These are phyloP conservation scores for Brachypterus glaber DNA, from an alignment of 2,888 invertebrate species.

Conservation along the genomic window DNA sequence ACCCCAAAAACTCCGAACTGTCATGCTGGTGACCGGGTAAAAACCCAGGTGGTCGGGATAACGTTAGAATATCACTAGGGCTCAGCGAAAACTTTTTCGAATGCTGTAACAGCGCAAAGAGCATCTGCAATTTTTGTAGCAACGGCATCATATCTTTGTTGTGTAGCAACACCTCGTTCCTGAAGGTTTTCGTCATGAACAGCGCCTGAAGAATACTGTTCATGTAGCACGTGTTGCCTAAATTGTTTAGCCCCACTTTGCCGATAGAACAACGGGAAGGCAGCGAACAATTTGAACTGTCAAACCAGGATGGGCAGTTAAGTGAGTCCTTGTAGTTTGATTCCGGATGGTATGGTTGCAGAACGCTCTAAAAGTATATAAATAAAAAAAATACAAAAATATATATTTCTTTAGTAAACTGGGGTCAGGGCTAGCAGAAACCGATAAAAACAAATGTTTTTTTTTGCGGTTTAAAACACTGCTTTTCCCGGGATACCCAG, in stretches of 20 bases:
- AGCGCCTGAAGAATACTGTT: slow-evolving; percentile 79
- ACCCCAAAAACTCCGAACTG: slow-evolving; percentile 78
- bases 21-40: slow-evolving; percentile 73
- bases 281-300: slow-evolving; percentile 25
- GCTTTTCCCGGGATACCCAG: no score
- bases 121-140: slow-evolving; percentile 53
- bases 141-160: slow-evolving; percentile 49
- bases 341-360: slow-evolving; percentile 32
- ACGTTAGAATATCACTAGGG: slow-evolving; percentile 60
- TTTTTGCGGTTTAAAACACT: no score
- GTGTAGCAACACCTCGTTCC: slow-evolving; percentile 53
- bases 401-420: no score
- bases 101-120: slow-evolving; percentile 65
- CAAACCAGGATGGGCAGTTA: slow-evolving; percentile 38
- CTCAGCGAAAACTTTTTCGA: slow-evolving; percentile 57
- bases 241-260: slow-evolving; percentile 68
- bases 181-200: slow-evolving; percentile 71
- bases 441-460: no score
- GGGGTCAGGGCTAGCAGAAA: no score
- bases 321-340: slow-evolving; percentile 31
- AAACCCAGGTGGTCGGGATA: slow-evolving; percentile 70
- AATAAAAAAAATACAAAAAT: no score
- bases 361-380: no score
- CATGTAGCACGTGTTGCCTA: slow-evolving; percentile 86
- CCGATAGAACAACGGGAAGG: slow-evolving; percentile 32